Evolutionary conservation across 2,113 vertebrate genomes (phyloP).

Genomic region (Apteryx mantelli): DNA sequence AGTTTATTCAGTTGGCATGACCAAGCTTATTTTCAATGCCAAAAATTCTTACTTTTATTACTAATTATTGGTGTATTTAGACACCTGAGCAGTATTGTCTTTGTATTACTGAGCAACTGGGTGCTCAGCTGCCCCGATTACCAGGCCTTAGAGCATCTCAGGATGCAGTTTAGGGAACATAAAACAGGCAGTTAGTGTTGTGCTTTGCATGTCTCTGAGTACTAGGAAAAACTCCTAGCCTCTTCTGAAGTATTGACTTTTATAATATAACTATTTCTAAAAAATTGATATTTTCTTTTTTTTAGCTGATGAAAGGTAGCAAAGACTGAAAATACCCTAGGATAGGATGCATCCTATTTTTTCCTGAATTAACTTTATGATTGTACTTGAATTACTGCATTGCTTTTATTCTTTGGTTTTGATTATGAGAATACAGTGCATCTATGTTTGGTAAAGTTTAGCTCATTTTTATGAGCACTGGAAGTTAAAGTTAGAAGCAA

Average conservation of each 20-base stretch:
- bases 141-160: not conserved
- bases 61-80: not conserved
- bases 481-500: not conserved
- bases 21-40: not conserved
- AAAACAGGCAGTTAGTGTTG: not conserved
- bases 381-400: not conserved
- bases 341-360: not conserved
- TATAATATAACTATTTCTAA: not conserved
- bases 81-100: not conserved
- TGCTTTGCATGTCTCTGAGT: not conserved
- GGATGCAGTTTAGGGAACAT: not conserved
- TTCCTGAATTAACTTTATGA: not conserved
- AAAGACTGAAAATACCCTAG: not conserved
- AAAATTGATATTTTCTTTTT: not conserved
- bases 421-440: not conserved
- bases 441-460: not conserved
- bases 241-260: not conserved
- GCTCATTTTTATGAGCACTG: not conserved
- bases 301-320: not conserved
- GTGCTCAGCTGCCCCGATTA: not conserved
- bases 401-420: not conserved
- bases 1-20: not conserved
- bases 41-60: not conserved
- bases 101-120: not conserved
- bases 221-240: not conserved